These are phyloP conservation scores for Sinocyclocheilus maitianheensis DNA, from an alignment of 2,113 vertebrate genomes.

Conservation along the genomic window DNA sequence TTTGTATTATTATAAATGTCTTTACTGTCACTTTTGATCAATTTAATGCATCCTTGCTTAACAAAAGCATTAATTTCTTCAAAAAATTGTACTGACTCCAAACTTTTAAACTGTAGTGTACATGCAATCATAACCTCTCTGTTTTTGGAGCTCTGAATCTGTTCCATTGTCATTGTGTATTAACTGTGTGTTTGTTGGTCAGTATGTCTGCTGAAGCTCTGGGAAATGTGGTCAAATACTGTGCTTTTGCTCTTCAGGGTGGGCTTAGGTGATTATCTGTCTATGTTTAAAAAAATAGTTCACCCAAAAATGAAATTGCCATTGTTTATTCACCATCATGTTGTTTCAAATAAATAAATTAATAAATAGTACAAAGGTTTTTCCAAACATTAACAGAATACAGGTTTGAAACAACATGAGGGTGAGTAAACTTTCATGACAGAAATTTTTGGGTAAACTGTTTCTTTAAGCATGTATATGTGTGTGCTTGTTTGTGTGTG, in stretches of 20 bases:
- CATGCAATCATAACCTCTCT: neutral
- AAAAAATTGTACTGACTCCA: too few relatives aligned
- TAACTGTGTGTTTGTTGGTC: conserved; percentile 29
- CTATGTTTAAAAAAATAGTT: conserved; percentile 19
- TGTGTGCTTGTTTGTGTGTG: conserved; percentile 46
- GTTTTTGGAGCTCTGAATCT: conserved; percentile 3
- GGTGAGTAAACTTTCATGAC: neutral
- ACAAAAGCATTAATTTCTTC: neutral
- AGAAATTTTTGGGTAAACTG: neutral
- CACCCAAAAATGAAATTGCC: neutral
- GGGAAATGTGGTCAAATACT: neutral
- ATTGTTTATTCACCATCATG: too few relatives aligned
- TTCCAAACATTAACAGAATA: too few relatives aligned
- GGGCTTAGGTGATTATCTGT: conserved; percentile 6
- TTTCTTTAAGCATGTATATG: conserved; percentile 33
- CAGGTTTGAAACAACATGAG: neutral
- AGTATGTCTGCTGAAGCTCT: conserved; percentile 2
- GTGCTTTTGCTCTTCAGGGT: neutral
- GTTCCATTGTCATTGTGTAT: conserved; percentile 34
- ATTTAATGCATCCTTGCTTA: neutral
- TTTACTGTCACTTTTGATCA: neutral
- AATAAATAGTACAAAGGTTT: too few relatives aligned
- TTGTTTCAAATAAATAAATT: neutral
- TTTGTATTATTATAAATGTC: too few relatives aligned
- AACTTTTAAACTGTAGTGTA: neutral